Evolutionary conservation across 2,888 invertebrate genomes (phyloP).

Genomic region (Phengaris alcon): DNA sequence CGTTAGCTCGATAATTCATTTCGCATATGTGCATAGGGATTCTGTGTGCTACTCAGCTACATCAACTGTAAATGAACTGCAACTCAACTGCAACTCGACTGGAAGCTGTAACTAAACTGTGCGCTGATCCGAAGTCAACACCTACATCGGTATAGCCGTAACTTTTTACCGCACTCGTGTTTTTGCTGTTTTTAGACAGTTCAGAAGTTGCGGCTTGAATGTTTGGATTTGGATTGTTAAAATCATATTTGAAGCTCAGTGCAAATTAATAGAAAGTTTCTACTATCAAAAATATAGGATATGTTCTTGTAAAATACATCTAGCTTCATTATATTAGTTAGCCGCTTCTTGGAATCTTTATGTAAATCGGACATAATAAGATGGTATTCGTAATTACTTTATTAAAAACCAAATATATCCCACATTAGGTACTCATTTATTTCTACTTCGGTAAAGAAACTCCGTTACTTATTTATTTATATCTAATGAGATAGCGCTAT

Average conservation of each 20-base stretch:
- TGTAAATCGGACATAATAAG: no score
- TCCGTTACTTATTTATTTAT: not conserved
- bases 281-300: no score
- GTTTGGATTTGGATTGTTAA: conserved; percentile 13
- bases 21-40: no score
- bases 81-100: not conserved
- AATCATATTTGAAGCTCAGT: conserved; percentile 10
- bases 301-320: no score
- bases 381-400: no score
- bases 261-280: no score
- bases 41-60: no score
- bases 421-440: no score
- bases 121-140: conserved; percentile 4
- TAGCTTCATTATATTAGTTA: no score
- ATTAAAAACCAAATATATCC: no score
- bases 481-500: not conserved
- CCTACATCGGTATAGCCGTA: not conserved
- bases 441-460: not conserved
- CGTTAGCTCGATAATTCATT: no score
- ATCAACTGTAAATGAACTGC: not conserved
- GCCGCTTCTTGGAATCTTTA: no score
- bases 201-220: not conserved
- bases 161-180: not conserved
- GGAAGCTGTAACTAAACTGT: not conserved
- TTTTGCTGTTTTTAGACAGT: conserved; percentile 20